Evolutionary conservation across 2,113 vertebrate genomes (phyloP).

Genomic region (Erpornis zantholeuca): DNA sequence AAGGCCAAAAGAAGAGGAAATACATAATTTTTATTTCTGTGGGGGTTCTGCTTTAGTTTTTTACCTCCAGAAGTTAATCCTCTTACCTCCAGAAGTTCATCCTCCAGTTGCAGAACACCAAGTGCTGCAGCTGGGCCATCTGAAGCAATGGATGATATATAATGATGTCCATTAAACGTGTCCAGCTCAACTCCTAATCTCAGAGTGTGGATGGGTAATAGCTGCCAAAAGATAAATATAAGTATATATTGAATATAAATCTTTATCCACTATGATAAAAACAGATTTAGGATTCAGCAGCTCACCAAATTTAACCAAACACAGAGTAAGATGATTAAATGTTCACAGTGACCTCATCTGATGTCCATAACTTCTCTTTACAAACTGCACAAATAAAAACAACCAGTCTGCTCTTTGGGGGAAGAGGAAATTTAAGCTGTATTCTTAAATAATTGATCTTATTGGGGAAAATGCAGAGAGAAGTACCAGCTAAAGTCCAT

Average conservation of each 20-base stretch:
- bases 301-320: neutral
- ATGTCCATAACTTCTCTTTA: neutral
- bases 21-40: neutral
- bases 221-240: slow-evolving; percentile 61
- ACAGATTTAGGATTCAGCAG: neutral
- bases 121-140: slow-evolving; percentile 83
- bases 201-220: slow-evolving; percentile 90
- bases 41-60: neutral
- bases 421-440: neutral
- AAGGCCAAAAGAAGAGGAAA: neutral
- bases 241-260: neutral
- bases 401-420: neutral
- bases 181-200: slow-evolving; percentile 93
- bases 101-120: slow-evolving; percentile 84
- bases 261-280: neutral
- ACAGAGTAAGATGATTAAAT: neutral
- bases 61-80: slow-evolving; percentile 95
- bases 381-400: neutral
- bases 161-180: slow-evolving; percentile 94
- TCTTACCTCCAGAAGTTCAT: slow-evolving; percentile 97
- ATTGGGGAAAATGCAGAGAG: neutral
- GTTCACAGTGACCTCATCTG: neutral
- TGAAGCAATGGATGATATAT: slow-evolving; percentile 89
- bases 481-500: neutral
- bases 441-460: neutral